Conservation (phyloP, 2,113 vertebrate species). For the Numida meleagris region DNA sequence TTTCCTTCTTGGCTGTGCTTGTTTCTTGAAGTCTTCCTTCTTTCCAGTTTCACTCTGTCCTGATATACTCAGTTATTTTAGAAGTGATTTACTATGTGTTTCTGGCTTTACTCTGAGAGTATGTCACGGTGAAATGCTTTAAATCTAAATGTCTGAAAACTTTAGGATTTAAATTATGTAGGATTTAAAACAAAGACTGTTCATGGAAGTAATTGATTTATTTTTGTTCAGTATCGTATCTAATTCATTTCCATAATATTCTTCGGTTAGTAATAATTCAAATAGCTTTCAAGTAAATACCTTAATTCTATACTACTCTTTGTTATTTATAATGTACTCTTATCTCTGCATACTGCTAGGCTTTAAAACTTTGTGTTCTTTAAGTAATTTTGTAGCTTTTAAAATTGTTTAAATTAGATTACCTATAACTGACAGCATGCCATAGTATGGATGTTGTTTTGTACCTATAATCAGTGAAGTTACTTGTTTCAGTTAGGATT, state of each 20-base stretch:
- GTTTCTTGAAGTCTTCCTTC: not conserved
- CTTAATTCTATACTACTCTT: not conserved
- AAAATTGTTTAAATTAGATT: not conserved
- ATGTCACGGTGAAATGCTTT: not conserved
- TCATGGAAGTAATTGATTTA: not conserved
- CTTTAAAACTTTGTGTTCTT: slow-evolving; percentile 21
- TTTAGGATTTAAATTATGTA: slow-evolving; percentile 32
- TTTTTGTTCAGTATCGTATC: not conserved
- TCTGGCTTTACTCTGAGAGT: not conserved
- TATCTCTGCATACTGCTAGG: not conserved
- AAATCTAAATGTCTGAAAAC: not conserved
- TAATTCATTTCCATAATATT: slow-evolving; percentile 5
- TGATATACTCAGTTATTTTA: not conserved
- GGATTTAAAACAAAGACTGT: not conserved
- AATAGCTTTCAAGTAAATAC: slow-evolving; percentile 7
- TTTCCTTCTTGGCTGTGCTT: not conserved
- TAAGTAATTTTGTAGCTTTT: not conserved
- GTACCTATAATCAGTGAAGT: not conserved
- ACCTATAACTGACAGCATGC: not conserved
- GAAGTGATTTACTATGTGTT: not conserved
- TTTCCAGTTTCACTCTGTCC: not conserved
- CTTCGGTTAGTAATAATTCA: slow-evolving; percentile 8
- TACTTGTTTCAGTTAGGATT: not conserved
- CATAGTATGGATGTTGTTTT: not conserved
- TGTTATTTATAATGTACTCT: not conserved